A percentile compares a stretch with the other conserved stretches of the same genome.
phyloP scores from a whole-genome alignment of 2,113 vertebrate genomes.

The Protomyctophum bolini region DNA sequence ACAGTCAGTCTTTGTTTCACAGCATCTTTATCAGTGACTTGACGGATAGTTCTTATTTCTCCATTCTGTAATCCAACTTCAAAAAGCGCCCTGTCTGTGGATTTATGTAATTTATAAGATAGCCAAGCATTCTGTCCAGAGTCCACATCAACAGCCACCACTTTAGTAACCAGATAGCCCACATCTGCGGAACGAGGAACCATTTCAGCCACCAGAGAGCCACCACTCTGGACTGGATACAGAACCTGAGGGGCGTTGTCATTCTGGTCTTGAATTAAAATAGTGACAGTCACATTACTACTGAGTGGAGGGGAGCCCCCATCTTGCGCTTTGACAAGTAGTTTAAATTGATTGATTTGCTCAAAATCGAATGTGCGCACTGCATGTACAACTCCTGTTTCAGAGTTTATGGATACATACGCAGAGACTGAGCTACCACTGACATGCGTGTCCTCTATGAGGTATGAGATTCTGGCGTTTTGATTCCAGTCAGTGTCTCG shows the following conservation, averaged over 20 bases:
- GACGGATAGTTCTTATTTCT: too few relatives aligned
- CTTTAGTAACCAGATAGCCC: conserved; percentile 19
- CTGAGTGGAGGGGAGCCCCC: conserved; percentile 52
- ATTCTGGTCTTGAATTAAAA: conserved; percentile 30
- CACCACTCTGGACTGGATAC: too few relatives aligned
- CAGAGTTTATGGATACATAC: conserved; percentile 57
- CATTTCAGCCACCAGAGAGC: conserved; percentile 3
- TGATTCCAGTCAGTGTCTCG: conserved; percentile 33
- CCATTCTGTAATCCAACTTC: too few relatives aligned
- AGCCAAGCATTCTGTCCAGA: conserved; percentile 2
- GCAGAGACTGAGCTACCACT: conserved; percentile 37
- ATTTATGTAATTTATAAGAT: too few relatives aligned
- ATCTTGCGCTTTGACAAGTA: conserved; percentile 50
- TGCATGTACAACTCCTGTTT: conserved; percentile 58
- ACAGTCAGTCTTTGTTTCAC: too few relatives aligned
- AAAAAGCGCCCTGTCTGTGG: too few relatives aligned
- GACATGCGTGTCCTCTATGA: conserved; percentile 25
- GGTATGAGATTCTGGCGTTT: conserved; percentile 35
- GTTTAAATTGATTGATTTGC: conserved; percentile 50
- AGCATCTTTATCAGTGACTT: too few relatives aligned
- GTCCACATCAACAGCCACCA: conserved; percentile 18
- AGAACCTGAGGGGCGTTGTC: neutral
- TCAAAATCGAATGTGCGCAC: conserved; percentile 66
- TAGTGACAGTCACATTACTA: neutral
- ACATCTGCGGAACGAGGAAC: conserved; percentile 13